Conservation (phyloP, 2,797 vertebrate species). For the Ceyx erithaca region DNA sequence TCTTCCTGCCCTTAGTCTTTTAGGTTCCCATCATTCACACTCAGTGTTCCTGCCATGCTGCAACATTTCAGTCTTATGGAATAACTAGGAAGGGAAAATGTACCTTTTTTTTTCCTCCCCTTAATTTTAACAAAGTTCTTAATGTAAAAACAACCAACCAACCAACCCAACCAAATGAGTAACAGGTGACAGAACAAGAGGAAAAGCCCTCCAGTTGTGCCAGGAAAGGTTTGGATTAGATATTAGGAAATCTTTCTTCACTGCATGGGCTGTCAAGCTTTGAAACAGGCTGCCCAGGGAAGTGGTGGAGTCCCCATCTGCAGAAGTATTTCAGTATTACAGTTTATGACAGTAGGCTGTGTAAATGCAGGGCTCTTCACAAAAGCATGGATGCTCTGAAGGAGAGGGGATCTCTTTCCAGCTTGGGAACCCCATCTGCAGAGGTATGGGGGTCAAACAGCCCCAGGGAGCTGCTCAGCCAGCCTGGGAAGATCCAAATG, state of each 20-base stretch:
- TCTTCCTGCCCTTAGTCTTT: conserved; percentile 13
- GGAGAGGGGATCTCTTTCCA: neutral
- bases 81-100: neutral
- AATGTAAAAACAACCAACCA: neutral
- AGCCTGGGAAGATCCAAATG: neutral
- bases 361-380: neutral
- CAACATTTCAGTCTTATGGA: neutral
- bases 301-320: neutral
- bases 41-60: neutral
- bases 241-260: neutral
- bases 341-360: neutral
- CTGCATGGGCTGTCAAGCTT: neutral
- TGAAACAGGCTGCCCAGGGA: neutral
- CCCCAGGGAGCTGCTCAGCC: neutral
- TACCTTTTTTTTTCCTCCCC: neutral
- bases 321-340: neutral
- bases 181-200: neutral
- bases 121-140: neutral
- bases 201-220: neutral
- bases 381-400: neutral
- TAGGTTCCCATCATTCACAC: neutral
- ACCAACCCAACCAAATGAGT: neutral
- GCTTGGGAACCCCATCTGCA: neutral
- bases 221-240: neutral
- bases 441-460: neutral